Evolutionary conservation across 2,113 vertebrate species (phyloP).

Genomic region (Sphaerodactylus townsendi): DNA sequence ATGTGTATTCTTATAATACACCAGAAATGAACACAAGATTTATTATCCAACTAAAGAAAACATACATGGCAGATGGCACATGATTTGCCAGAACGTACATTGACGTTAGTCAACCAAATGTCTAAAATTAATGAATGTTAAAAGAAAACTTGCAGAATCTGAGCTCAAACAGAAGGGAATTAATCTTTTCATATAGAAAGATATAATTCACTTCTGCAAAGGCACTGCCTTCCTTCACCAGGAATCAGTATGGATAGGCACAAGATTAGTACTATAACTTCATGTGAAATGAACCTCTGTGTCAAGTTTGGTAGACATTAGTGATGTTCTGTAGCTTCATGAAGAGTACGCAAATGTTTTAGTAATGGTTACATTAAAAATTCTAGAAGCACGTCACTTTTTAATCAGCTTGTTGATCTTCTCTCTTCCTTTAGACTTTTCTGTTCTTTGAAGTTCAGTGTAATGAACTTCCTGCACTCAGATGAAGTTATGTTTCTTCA

Average conservation of each 20-base stretch:
- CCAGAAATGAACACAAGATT: not conserved
- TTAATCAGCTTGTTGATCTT: not conserved
- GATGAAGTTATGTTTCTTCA: not conserved
- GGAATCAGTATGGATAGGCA: not conserved
- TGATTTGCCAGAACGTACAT: not conserved
- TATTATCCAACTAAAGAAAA: slow-evolving; percentile 18
- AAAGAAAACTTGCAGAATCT: not conserved
- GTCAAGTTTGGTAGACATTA: not conserved
- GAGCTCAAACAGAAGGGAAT: not conserved
- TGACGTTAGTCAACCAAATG: not conserved
- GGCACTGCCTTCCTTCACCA: not conserved
- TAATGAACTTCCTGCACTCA: not conserved
- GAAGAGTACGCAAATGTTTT: not conserved
- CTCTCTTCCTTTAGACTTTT: not conserved
- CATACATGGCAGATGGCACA: not conserved
- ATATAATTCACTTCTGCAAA: not conserved
- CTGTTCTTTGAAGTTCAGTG: not conserved
- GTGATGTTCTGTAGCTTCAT: not conserved
- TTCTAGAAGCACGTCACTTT: not conserved
- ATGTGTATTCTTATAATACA: not conserved
- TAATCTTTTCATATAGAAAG: not conserved
- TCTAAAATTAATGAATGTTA: not conserved
- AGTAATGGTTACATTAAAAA: not conserved
- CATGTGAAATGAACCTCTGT: not conserved
- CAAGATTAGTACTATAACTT: not conserved